Evolutionary conservation across 2,797 vertebrate genomes (phyloP).

Genomic region (Sebastes iracundus): DNA sequence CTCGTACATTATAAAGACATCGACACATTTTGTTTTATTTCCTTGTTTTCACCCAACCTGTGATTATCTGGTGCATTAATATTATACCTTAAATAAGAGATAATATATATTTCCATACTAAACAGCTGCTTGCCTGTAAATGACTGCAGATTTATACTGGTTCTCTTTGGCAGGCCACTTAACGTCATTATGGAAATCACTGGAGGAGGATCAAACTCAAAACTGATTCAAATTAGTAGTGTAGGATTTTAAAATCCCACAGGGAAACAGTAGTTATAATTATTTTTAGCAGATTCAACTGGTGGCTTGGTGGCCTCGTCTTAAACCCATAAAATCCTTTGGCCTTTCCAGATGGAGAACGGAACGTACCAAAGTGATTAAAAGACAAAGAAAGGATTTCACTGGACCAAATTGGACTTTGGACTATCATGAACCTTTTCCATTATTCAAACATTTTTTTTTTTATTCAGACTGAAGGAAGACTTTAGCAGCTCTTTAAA

Average conservation of each 20-base stretch:
- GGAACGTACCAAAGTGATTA: constrained; percentile 10
- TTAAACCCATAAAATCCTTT: constrained; percentile 16
- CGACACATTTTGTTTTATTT: neutral
- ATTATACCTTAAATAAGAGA: constrained; percentile 8
- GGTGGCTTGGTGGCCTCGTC: neutral
- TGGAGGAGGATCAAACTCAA: constrained; percentile 13
- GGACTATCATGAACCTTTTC: constrained; percentile 20
- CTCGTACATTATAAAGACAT: constrained; percentile 8
- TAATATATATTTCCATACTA: neutral
- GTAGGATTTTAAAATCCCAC: constrained; percentile 12
- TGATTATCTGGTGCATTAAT: constrained; percentile 5
- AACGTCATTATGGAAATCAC: constrained; percentile 19
- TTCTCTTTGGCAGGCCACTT: neutral
- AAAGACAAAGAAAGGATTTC: constrained; percentile 26
- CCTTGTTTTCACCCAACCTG: constrained; percentile 10
- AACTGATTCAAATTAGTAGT: constrained; percentile 1
- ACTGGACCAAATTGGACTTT: constrained; percentile 21
- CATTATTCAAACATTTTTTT: constrained; percentile 15
- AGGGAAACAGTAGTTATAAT: neutral
- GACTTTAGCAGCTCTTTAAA: constrained; percentile 45
- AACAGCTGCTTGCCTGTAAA: constrained; percentile 23
- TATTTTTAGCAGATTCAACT: constrained; percentile 18
- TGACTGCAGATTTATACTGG: neutral
- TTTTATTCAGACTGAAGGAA: constrained; percentile 30
- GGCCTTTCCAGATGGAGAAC: constrained; percentile 4